phyloP scores from a whole-genome alignment of 2,888 invertebrate genomes.

The Pyrrhopygopsis socrates region DNA sequence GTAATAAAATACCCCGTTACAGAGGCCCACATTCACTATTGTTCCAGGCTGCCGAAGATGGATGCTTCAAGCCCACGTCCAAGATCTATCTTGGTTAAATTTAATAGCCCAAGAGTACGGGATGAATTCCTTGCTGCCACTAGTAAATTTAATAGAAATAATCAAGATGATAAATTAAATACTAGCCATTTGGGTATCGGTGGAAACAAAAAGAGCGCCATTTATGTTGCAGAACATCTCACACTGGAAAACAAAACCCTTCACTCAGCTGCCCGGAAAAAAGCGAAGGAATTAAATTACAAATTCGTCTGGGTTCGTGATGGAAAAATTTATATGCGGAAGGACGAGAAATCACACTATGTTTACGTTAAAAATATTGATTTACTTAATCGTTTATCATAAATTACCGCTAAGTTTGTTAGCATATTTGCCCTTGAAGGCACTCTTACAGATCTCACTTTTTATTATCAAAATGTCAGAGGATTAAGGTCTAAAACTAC shows the following conservation, averaged over 20 bases:
- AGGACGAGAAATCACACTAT: conserved; percentile 25
- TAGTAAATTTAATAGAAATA: conserved; percentile 54
- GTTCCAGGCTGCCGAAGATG: neutral
- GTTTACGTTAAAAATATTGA: neutral
- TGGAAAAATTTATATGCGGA: conserved; percentile 40
- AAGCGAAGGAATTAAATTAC: conserved; percentile 35
- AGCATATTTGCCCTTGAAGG: neutral
- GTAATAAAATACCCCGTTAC: neutral
- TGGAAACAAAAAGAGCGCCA: conserved; percentile 55
- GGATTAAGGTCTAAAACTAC: conserved; percentile 5
- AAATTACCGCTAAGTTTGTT: conserved; percentile 10
- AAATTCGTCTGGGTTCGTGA: conserved; percentile 38
- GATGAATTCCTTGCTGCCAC: conserved; percentile 39
- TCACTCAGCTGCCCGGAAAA: conserved; percentile 41
- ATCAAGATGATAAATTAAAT: conserved; percentile 64
- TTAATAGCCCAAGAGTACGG: neutral
- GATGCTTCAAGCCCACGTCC: neutral
- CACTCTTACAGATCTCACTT: neutral
- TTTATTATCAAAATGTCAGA: conserved; percentile 21
- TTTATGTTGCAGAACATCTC: conserved; percentile 80
- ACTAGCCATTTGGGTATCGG: conserved; percentile 67
- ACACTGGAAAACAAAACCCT: conserved; percentile 30
- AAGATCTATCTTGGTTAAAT: neutral
- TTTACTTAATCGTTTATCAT: neutral
- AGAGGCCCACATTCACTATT: neutral